phyloP scores from a whole-genome alignment of 2,888 invertebrate genomes.

The Rhodophaea formosa region DNA sequence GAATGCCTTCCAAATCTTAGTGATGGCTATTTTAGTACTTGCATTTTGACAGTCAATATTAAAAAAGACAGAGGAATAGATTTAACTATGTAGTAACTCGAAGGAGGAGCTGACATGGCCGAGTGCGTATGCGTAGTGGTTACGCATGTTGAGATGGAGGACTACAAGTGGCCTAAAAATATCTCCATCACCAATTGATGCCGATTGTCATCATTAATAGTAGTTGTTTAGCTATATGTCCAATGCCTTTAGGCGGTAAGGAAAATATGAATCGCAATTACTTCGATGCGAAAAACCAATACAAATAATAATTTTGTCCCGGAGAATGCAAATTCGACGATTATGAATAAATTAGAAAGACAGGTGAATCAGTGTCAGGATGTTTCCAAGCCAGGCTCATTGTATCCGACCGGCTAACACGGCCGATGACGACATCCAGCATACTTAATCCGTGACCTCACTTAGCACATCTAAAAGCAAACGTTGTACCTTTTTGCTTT shows the following conservation, averaged over 20 bases:
- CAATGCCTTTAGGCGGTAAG: too few relatives aligned
- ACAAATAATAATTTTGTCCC: too few relatives aligned
- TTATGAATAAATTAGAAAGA: background rate
- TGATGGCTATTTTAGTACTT: background rate
- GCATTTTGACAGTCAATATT: background rate
- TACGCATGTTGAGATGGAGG: too few relatives aligned
- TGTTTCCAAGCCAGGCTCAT: background rate
- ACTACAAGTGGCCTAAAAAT: too few relatives aligned
- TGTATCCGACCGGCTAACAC: constrained; percentile 18
- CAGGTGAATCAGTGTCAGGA: background rate
- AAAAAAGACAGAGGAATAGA: background rate
- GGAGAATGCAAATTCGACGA: background rate
- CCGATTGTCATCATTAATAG: too few relatives aligned
- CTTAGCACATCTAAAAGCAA: constrained; percentile 31
- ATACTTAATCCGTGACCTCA: constrained; percentile 49
- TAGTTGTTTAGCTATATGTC: too few relatives aligned
- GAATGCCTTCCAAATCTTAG: background rate
- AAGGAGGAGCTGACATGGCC: too few relatives aligned
- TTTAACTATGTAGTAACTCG: too few relatives aligned
- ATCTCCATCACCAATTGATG: too few relatives aligned
- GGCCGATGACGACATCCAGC: constrained; percentile 33
- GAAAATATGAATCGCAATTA: too few relatives aligned
- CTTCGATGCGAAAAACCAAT: too few relatives aligned
- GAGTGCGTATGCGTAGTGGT: too few relatives aligned
- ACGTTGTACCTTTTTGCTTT: background rate